phyloP scores from a whole-genome alignment of 2,113 vertebrate species.

The Ammodytes marinus region DNA sequence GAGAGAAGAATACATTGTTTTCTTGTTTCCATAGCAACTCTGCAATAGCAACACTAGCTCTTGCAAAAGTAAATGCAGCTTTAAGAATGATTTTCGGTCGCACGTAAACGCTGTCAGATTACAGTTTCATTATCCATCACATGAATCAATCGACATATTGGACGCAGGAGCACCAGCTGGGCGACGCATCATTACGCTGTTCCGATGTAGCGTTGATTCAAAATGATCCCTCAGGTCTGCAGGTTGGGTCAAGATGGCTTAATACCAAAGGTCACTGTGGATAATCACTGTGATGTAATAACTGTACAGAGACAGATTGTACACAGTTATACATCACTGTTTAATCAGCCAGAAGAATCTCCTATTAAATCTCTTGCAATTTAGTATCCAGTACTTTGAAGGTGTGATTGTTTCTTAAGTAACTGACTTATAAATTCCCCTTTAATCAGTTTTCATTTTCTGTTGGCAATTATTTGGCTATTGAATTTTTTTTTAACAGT shows the following conservation, averaged over 20 bases:
- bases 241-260: conserved; percentile 47
- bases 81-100: neutral
- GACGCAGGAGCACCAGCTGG: conserved; percentile 50
- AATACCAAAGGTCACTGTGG: conserved; percentile 33
- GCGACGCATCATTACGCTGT: conserved; percentile 25
- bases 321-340: neutral
- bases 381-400: neutral
- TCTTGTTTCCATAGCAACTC: neutral
- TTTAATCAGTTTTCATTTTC: neutral
- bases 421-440: neutral
- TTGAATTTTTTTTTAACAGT: too few species aligned
- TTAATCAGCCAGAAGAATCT: conserved; percentile 11
- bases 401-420: neutral
- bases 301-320: conserved; percentile 24
- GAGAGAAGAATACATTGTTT: neutral
- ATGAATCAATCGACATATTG: conserved; percentile 22
- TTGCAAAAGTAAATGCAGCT: conserved; percentile 15
- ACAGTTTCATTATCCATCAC: conserved; percentile 24
- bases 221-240: conserved; percentile 47
- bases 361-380: neutral
- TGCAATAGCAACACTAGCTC: neutral
- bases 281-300: conserved; percentile 65
- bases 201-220: conserved; percentile 24
- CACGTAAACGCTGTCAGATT: neutral
- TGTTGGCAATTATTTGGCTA: neutral